Evolutionary conservation across 2,888 invertebrate species (phyloP).

Genomic region (Morpho deidamia): DNA sequence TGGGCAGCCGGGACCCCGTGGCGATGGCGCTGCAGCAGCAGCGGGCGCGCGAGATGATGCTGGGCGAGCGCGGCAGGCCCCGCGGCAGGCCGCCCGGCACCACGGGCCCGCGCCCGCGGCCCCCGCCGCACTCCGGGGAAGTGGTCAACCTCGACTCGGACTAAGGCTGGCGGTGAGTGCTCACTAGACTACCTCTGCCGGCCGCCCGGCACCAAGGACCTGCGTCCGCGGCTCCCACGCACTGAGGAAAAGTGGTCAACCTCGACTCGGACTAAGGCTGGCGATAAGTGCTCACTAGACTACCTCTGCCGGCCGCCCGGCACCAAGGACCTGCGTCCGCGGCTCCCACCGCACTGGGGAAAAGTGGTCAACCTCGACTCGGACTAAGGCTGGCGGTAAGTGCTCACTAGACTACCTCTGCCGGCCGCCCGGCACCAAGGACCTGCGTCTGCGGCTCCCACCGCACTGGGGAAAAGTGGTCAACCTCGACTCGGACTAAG

Average conservation of each 20-base stretch:
- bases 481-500: no score
- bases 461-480: no score
- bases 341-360: no score
- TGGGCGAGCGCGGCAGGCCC: slow-evolving; percentile 40
- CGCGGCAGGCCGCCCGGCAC: slow-evolving; percentile 39
- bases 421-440: no score
- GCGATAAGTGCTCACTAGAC: no score
- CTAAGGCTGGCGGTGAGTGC: slow-evolving; percentile 28
- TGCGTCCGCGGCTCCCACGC: no score
- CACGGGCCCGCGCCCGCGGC: slow-evolving; percentile 32
- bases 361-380: not conserved
- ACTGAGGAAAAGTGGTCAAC: no score
- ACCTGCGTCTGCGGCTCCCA: no score
- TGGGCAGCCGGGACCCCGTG: slow-evolving; percentile 72
- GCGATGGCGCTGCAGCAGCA: slow-evolving; percentile 73
- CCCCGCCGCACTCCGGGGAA: slow-evolving; percentile 32
- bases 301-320: no score
- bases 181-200: not conserved
- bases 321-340: no score
- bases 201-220: no score
- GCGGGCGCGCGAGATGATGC: slow-evolving; percentile 64
- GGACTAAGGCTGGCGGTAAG: not conserved
- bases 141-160: slow-evolving; percentile 68
- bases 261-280: no score
- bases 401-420: not conserved